These are phyloP conservation scores for Nanorana parkeri DNA, from an alignment of 2,113 vertebrate species.

Conservation along the genomic window DNA sequence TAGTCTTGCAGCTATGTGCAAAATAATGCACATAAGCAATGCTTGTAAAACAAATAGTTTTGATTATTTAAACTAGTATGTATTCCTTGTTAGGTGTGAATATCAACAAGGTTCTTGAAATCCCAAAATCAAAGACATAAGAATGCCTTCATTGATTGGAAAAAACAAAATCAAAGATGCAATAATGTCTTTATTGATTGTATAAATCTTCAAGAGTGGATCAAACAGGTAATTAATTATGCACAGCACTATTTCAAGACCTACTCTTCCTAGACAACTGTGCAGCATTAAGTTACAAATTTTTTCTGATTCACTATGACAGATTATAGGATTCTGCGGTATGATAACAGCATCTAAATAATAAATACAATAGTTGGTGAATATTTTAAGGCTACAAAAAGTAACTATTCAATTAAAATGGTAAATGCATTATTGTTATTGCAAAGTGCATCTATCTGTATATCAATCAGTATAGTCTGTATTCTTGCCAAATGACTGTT, in stretches of 20 bases:
- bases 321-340: neutral
- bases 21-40: constrained; percentile 44
- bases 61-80: constrained; percentile 65
- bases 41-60: constrained; percentile 60
- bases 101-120: constrained; percentile 67
- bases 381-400: too few relatives aligned
- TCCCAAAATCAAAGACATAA: constrained; percentile 68
- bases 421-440: too few relatives aligned
- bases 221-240: constrained; percentile 65
- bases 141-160: constrained; percentile 71
- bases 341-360: too few relatives aligned
- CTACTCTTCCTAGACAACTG: constrained; percentile 56
- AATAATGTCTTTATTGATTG: constrained; percentile 71
- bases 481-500: too few relatives aligned
- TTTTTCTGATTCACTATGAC: neutral
- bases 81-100: constrained; percentile 64
- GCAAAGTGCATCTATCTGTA: too few relatives aligned
- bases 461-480: too few relatives aligned
- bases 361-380: too few relatives aligned
- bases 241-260: constrained; percentile 58
- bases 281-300: neutral
- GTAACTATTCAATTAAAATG: too few relatives aligned
- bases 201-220: constrained; percentile 65
- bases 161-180: constrained; percentile 68
- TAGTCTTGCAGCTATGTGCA: too few relatives aligned